Evolutionary conservation across 2,113 vertebrate species (phyloP).

Genomic region (Carassius auratus): DNA sequence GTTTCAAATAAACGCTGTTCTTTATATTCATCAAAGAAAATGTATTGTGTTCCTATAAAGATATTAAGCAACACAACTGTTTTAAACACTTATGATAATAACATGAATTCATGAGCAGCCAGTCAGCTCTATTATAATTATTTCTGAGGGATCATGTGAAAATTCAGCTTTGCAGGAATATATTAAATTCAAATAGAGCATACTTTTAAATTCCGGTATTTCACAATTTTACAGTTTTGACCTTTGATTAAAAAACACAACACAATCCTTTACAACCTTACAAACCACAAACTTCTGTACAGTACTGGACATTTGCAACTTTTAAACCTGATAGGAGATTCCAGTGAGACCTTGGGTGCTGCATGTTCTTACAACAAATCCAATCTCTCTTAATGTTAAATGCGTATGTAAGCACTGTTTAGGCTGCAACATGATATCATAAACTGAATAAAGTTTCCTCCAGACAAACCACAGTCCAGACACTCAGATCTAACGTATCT

Average conservation of each 20-base stretch:
- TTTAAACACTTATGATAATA: background rate
- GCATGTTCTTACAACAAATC: constrained; percentile 64
- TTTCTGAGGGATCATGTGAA: background rate
- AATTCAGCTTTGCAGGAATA: background rate
- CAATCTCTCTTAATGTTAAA: constrained; percentile 67
- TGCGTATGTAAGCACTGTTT: constrained; percentile 67
- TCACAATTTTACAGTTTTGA: background rate
- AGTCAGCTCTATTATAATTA: background rate
- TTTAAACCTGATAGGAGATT: background rate
- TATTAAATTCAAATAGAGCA: background rate
- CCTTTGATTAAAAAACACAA: background rate
- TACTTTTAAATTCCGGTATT: background rate
- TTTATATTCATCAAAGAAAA: too few relatives aligned
- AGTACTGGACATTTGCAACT: background rate
- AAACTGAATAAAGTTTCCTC: constrained; percentile 69
- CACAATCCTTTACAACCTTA: too few relatives aligned
- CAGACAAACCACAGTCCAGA: constrained; percentile 52
- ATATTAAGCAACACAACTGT: background rate
- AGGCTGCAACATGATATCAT: constrained; percentile 68
- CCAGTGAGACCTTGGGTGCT: constrained; percentile 44
- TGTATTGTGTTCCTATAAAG: background rate
- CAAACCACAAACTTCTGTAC: background rate
- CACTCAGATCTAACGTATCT: constrained; percentile 19
- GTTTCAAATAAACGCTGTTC: too few relatives aligned
- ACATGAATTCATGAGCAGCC: background rate